Conservation (phyloP, 92 coral and sea anemone genomes). For the Actinostola sp. region DNA sequence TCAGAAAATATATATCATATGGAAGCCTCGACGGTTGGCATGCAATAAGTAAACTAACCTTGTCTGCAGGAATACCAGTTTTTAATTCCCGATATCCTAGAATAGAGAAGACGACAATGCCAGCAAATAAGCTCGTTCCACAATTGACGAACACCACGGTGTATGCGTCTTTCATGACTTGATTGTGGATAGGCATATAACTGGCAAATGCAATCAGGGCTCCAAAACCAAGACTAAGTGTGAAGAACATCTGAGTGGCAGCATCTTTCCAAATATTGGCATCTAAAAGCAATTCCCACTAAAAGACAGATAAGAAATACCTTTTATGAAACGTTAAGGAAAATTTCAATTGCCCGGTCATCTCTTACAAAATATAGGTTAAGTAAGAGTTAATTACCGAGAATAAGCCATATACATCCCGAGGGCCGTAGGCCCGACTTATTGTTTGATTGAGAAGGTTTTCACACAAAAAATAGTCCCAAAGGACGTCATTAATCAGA, state of each 20-base stretch:
- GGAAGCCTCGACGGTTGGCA: too few relatives aligned
- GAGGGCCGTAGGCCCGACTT: too few relatives aligned
- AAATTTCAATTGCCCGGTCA: too few relatives aligned
- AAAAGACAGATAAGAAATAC: conserved; percentile 31
- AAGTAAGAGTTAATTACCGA: too few relatives aligned
- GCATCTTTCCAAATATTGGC: conserved; percentile 99
- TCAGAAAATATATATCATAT: too few relatives aligned
- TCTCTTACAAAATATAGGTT: too few relatives aligned
- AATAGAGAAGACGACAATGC: conserved; percentile 94
- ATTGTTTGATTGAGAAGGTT: too few relatives aligned
- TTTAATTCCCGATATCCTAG: conserved; percentile 88
- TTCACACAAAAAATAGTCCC: too few relatives aligned
- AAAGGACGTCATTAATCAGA: too few relatives aligned
- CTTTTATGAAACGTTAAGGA: not conserved
- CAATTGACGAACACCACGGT: conserved; percentile 96
- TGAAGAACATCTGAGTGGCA: conserved; percentile 99
- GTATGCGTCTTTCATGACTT: conserved; percentile 93
- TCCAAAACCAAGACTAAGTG: conserved; percentile 98
- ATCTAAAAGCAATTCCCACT: conserved; percentile 68
- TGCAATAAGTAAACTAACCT: too few relatives aligned
- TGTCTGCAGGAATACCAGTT: conserved; percentile 86
- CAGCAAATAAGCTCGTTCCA: conserved; percentile 97
- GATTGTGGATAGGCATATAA: conserved; percentile 95
- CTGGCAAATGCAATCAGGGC: conserved; percentile 97
- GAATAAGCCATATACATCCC: too few relatives aligned